A percentile compares a stretch with the other conserved stretches of the same genome.
Conservation (phyloP, 2,113 vertebrate genomes). For the Odontophorus gujanensis region DNA sequence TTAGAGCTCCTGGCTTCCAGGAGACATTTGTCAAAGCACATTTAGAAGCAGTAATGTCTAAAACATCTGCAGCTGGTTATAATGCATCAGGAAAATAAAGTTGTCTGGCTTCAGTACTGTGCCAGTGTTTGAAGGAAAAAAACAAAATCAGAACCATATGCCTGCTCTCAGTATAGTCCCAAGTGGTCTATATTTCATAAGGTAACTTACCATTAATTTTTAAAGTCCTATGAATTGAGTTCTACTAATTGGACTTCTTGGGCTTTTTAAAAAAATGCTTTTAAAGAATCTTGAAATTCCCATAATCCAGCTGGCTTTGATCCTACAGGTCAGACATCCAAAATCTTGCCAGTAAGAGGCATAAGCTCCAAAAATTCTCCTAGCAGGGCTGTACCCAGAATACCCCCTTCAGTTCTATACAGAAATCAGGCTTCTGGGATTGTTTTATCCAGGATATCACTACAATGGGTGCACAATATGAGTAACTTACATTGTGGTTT, state of each 20-base stretch:
- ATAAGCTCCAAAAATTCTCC: not conserved
- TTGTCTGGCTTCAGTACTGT: not conserved
- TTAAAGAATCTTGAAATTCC: not conserved
- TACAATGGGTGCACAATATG: not conserved
- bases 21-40: conserved; percentile 53
- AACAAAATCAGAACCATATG: conserved; percentile 38
- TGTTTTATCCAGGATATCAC: conserved; percentile 2
- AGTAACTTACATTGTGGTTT: not conserved
- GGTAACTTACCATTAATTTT: conserved; percentile 46
- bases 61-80: conserved; percentile 65
- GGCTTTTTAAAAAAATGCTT: not conserved
- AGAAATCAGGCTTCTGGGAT: not conserved
- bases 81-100: conserved; percentile 58
- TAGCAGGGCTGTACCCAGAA: not conserved
- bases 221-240: conserved; percentile 35
- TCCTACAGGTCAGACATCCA: not conserved
- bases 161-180: conserved; percentile 25
- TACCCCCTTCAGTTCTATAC: not conserved
- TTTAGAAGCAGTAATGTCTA: conserved; percentile 42
- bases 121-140: not conserved
- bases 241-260: conserved; percentile 64
- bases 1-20: conserved; percentile 52
- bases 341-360: not conserved
- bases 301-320: conserved; percentile 22
- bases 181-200: conserved; percentile 56